A percentile compares a stretch with the other conserved stretches of the same genome.
These are phyloP conservation scores for Chamaetylas fuelleborni DNA, from an alignment of 2,113 vertebrate genomes.

Conservation along the genomic window DNA sequence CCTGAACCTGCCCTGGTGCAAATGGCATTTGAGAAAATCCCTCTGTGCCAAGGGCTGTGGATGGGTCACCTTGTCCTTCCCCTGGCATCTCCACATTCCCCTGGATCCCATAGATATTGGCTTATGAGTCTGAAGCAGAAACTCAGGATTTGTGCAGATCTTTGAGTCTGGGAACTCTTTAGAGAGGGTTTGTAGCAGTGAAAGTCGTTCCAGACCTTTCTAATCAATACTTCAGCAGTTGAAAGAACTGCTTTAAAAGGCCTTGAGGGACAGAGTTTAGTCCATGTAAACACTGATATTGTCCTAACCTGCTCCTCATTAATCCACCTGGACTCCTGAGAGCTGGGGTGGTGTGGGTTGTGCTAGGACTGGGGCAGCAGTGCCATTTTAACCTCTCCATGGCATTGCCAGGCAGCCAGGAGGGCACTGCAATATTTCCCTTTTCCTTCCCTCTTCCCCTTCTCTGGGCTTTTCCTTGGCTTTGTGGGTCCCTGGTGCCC, in stretches of 20 bases:
- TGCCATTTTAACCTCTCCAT: neutral
- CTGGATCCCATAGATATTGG: neutral
- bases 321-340: neutral
- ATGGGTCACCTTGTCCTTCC: neutral
- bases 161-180: neutral
- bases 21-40: too few relatives aligned
- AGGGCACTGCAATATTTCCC: rapidly evolving
- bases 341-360: neutral
- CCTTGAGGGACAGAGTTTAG: neutral
- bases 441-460: neutral
- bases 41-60: neutral
- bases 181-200: neutral
- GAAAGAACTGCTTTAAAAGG: neutral
- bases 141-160: neutral
- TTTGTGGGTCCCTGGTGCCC: neutral
- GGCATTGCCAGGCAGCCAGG: neutral
- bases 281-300: neutral
- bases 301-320: neutral
- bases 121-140: neutral
- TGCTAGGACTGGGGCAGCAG: neutral
- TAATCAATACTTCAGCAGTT: neutral
- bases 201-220: neutral
- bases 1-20: neutral
- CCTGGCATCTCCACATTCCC: neutral
- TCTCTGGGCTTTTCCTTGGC: neutral